Evolutionary conservation across 2,113 vertebrate genomes (phyloP).

Genomic region (Platycercus adscitus): DNA sequence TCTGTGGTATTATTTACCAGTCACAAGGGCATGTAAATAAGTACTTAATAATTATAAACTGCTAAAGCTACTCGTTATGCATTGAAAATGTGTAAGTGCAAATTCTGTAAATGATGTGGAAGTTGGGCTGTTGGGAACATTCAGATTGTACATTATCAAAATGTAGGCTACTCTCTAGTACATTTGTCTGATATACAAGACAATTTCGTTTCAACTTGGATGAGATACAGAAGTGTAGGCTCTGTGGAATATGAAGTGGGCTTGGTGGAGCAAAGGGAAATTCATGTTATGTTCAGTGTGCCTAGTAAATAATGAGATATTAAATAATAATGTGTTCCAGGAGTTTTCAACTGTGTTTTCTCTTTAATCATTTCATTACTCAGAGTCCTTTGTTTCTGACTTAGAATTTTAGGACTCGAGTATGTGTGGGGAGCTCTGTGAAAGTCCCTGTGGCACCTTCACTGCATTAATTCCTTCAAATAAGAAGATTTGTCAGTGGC

Average conservation of each 20-base stretch:
- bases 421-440: background rate
- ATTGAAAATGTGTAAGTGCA: background rate
- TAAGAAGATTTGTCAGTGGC: background rate
- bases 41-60: slow-evolving; percentile 51
- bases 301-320: slow-evolving; percentile 66
- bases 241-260: slow-evolving; percentile 60
- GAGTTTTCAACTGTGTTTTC: slow-evolving; percentile 54
- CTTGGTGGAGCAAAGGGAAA: slow-evolving; percentile 52
- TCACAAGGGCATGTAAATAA: slow-evolving; percentile 52
- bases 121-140: slow-evolving; percentile 26
- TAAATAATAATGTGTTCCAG: slow-evolving; percentile 65
- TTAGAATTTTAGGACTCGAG: background rate
- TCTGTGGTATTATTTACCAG: slow-evolving; percentile 45
- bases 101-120: slow-evolving; percentile 29
- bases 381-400: slow-evolving; percentile 39
- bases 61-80: slow-evolving; percentile 26
- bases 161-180: slow-evolving; percentile 41
- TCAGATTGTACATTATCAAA: slow-evolving; percentile 28
- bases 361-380: slow-evolving; percentile 58
- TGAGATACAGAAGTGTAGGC: slow-evolving; percentile 11
- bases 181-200: slow-evolving; percentile 50
- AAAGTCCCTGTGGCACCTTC: background rate
- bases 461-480: background rate
- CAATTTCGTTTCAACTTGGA: slow-evolving; percentile 47
- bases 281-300: slow-evolving; percentile 44